Evolutionary conservation across 2,888 invertebrate species (phyloP).

Genomic region (Adelphocoris suturalis): DNA sequence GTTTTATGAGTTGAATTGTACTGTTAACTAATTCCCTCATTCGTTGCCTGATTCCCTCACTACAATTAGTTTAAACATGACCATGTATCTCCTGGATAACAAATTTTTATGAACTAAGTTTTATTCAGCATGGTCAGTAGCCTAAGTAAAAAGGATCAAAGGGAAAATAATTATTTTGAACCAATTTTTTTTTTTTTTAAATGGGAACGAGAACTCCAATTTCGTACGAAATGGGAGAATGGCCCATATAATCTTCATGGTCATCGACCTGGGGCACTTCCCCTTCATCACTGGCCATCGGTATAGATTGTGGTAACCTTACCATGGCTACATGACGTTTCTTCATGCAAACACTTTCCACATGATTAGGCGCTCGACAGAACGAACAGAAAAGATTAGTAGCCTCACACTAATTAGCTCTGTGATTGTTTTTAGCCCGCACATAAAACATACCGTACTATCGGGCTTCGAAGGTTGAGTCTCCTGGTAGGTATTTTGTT

Average conservation of each 20-base stretch:
- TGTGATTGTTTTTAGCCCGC: neutral
- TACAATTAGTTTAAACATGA: too few species aligned
- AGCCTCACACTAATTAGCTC: neutral
- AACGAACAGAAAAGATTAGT: neutral
- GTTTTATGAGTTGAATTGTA: too few species aligned
- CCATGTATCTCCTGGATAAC: too few species aligned
- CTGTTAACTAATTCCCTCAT: too few species aligned
- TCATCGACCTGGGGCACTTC: neutral
- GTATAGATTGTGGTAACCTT: neutral
- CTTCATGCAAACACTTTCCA: conserved; percentile 5
- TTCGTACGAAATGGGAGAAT: neutral
- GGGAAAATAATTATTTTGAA: too few species aligned
- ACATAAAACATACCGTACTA: neutral
- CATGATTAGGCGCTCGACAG: neutral
- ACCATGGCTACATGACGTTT: neutral
- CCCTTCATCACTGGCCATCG: neutral
- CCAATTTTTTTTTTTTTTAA: too few species aligned
- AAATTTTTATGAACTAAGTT: too few species aligned
- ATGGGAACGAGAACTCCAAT: neutral
- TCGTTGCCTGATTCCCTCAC: too few species aligned
- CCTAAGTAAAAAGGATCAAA: too few species aligned
- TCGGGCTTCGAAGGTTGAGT: neutral
- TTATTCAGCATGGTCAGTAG: too few species aligned
- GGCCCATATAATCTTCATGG: neutral
- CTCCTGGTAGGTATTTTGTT: neutral